These are phyloP conservation scores for Temnothorax rugatulus DNA, from an alignment of 2,888 invertebrate genomes.

Conservation along the genomic window DNA sequence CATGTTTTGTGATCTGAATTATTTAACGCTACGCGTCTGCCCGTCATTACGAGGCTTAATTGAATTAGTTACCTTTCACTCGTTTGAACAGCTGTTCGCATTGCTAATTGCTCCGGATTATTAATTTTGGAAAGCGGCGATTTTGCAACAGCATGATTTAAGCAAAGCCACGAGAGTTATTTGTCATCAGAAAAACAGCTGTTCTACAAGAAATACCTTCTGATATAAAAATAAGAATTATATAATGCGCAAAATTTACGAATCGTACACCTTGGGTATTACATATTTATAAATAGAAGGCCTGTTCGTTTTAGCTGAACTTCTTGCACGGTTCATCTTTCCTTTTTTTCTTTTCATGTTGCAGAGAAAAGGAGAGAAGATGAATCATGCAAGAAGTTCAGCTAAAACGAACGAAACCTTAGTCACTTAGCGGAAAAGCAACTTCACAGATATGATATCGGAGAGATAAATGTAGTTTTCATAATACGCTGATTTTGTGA, in stretches of 20 bases:
- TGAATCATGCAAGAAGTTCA: too few relatives aligned
- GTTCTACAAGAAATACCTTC: background rate
- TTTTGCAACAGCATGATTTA: slow-evolving; percentile 7
- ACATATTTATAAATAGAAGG: background rate
- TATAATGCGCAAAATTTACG: background rate
- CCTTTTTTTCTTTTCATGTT: too few relatives aligned
- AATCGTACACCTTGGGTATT: background rate
- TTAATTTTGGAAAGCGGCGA: slow-evolving; percentile 24
- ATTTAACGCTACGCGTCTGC: slow-evolving; percentile 41
- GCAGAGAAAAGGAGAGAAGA: too few relatives aligned
- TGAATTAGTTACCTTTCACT: slow-evolving; percentile 53
- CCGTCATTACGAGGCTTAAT: slow-evolving; percentile 29
- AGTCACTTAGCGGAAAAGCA: background rate
- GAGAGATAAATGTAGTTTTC: background rate
- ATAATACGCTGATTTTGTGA: background rate
- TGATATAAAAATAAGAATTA: background rate
- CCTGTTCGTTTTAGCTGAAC: too few relatives aligned
- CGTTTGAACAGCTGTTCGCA: background rate
- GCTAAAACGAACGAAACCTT: too few relatives aligned
- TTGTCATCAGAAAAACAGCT: background rate
- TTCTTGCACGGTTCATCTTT: too few relatives aligned
- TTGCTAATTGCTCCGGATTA: slow-evolving; percentile 32
- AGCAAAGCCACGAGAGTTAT: background rate
- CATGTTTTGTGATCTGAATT: slow-evolving; percentile 49
- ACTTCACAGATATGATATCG: background rate